phyloP scores from a whole-genome alignment of 2,797 vertebrate species.

The Peromyscus aztecus region DNA sequence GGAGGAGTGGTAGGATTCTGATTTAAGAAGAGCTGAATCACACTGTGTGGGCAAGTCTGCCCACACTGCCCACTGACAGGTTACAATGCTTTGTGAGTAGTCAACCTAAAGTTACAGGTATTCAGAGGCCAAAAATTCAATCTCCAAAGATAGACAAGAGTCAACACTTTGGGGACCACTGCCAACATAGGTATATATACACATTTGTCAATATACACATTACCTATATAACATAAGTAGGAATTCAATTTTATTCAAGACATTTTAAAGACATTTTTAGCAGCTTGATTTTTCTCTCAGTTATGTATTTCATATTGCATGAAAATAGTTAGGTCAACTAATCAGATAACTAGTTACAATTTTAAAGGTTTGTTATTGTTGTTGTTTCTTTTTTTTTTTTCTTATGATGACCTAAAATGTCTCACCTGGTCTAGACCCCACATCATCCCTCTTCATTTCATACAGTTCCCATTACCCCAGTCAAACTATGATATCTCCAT shows the following conservation, averaged over 20 bases:
- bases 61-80: not conserved
- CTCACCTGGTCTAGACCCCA: not conserved
- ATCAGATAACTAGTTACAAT: not conserved
- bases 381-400: not conserved
- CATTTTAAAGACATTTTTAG: not conserved
- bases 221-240: not conserved
- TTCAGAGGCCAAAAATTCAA: not conserved
- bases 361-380: not conserved
- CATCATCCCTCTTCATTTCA: not conserved
- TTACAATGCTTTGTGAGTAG: not conserved
- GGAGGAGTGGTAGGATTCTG: constrained; percentile 2
- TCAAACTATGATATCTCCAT: not conserved
- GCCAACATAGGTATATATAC: not conserved
- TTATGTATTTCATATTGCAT: not conserved
- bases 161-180: not conserved
- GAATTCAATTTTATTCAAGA: not conserved
- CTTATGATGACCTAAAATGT: not conserved
- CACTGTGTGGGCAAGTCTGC: not conserved
- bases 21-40: constrained; percentile 45
- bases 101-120: constrained; percentile 8
- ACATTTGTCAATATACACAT: not conserved
- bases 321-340: not conserved
- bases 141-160: not conserved
- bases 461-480: not conserved
- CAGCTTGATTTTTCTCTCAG: not conserved